phyloP scores from a whole-genome alignment of 1,140 invertebrate species.

The Grapholita molesta region DNA sequence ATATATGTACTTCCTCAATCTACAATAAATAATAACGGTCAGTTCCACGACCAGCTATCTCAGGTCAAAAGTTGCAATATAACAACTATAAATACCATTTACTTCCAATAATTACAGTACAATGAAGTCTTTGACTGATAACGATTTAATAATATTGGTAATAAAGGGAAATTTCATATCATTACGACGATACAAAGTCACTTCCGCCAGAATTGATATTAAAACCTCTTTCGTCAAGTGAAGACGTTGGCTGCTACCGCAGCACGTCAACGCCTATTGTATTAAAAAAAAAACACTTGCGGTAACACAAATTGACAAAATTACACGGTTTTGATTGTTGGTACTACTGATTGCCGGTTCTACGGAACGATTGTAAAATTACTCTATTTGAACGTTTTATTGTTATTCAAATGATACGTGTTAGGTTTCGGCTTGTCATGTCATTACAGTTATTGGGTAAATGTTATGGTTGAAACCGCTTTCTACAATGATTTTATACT shows the following conservation, averaged over 20 bases:
- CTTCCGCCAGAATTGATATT: slow-evolving; percentile 41
- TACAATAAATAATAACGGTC: slow-evolving; percentile 61
- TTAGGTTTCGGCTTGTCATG: slow-evolving; percentile 61
- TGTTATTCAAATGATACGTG: slow-evolving; percentile 66
- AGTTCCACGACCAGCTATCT: slow-evolving; percentile 69
- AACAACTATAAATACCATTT: slow-evolving; percentile 69
- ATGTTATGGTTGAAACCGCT: slow-evolving; percentile 18
- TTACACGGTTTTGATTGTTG: slow-evolving; percentile 61
- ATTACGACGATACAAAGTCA: slow-evolving; percentile 45
- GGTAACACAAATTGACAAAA: slow-evolving; percentile 68
- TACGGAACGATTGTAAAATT: slow-evolving; percentile 57
- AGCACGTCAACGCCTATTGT: slow-evolving; percentile 70
- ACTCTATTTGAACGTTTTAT: slow-evolving; percentile 65
- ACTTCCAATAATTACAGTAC: slow-evolving; percentile 69
- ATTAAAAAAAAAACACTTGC: slow-evolving; percentile 55
- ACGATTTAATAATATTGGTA: slow-evolving; percentile 46
- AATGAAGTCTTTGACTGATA: slow-evolving; percentile 70
- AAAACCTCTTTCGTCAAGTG: slow-evolving; percentile 36
- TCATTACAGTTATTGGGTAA: slow-evolving; percentile 51
- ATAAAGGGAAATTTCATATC: slow-evolving; percentile 56
- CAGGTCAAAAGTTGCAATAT: slow-evolving; percentile 45
- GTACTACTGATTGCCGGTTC: slow-evolving; percentile 66
- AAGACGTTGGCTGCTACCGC: slow-evolving; percentile 54
- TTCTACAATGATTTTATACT: slow-evolving; percentile 17
- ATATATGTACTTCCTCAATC: slow-evolving; percentile 31